These are phyloP conservation scores for Scomberomorus guttatus DNA, from an alignment of 2,797 vertebrate genomes.

Conservation along the genomic window DNA sequence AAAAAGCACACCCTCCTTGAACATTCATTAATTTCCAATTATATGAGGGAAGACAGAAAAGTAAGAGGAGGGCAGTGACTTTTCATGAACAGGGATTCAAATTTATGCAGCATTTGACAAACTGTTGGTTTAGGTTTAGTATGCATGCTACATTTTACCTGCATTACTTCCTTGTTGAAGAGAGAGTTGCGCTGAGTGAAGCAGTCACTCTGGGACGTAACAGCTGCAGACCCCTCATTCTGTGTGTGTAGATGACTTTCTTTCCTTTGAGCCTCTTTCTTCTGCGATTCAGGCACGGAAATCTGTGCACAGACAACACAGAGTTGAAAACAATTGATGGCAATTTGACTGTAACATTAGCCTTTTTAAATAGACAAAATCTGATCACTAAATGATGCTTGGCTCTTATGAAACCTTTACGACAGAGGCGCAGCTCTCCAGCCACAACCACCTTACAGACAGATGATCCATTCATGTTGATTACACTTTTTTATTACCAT, in stretches of 20 bases:
- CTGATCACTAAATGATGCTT: neutral
- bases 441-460: slow-evolving; percentile 44
- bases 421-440: neutral
- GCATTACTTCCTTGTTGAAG: slow-evolving; percentile 83
- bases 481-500: slow-evolving; percentile 49
- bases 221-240: slow-evolving; percentile 50
- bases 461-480: slow-evolving; percentile 45
- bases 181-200: slow-evolving; percentile 80
- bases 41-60: slow-evolving; percentile 12
- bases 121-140: neutral
- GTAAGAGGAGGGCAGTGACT: neutral
- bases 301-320: slow-evolving; percentile 59
- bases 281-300: slow-evolving; percentile 57
- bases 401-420: slow-evolving; percentile 1
- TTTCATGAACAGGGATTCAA: neutral
- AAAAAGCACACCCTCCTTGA: slow-evolving; percentile 17
- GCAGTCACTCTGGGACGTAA: slow-evolving; percentile 66
- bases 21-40: slow-evolving; percentile 29
- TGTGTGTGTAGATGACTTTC: slow-evolving; percentile 56
- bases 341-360: neutral
- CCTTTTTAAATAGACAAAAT: neutral
- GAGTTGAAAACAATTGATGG: slow-evolving; percentile 13
- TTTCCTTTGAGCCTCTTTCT: slow-evolving; percentile 57
- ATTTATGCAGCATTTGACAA: neutral
- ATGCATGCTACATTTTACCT: slow-evolving; percentile 74